These are phyloP conservation scores for Otus sunia DNA, from an alignment of 2,113 vertebrate genomes.

Conservation along the genomic window DNA sequence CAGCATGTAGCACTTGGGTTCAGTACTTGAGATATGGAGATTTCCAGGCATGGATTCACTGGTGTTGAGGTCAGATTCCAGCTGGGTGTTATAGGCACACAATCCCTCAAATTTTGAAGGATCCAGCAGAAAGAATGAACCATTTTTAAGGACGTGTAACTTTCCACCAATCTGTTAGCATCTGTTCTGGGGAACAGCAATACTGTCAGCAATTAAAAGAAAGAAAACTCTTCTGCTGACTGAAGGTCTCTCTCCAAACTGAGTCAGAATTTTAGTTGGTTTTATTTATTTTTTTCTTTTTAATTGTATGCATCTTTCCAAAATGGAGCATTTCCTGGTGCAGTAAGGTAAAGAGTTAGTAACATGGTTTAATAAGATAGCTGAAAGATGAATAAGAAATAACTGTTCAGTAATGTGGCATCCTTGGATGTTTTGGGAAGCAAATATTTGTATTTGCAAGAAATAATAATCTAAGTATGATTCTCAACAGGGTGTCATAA, in stretches of 20 bases:
- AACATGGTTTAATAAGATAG: background rate
- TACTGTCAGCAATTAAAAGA: background rate
- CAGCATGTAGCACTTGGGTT: background rate
- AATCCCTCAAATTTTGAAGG: background rate
- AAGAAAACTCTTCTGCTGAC: background rate
- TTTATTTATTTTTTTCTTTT: background rate
- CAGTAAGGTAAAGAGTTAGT: background rate
- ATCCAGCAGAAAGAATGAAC: background rate
- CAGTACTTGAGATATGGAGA: too few relatives aligned
- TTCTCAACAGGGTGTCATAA: conserved; percentile 72
- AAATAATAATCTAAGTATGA: conserved; percentile 69
- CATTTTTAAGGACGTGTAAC: background rate
- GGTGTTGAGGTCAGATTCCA: background rate
- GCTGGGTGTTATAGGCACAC: background rate
- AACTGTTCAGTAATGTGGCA: conserved; percentile 4
- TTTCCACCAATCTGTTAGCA: background rate
- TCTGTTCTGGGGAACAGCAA: background rate
- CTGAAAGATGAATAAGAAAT: conserved; percentile 44
- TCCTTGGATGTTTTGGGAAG: conserved; percentile 42
- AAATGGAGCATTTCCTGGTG: background rate
- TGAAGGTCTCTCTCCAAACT: background rate
- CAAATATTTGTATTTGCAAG: conserved; percentile 70
- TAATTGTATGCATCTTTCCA: background rate
- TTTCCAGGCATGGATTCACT: background rate
- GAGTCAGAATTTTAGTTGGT: background rate